Percentiles rank a stretch among this genome's conserved stretches.
Evolutionary conservation across 2,113 vertebrate species (phyloP).

Genomic region (Ciconia boyciana): DNA sequence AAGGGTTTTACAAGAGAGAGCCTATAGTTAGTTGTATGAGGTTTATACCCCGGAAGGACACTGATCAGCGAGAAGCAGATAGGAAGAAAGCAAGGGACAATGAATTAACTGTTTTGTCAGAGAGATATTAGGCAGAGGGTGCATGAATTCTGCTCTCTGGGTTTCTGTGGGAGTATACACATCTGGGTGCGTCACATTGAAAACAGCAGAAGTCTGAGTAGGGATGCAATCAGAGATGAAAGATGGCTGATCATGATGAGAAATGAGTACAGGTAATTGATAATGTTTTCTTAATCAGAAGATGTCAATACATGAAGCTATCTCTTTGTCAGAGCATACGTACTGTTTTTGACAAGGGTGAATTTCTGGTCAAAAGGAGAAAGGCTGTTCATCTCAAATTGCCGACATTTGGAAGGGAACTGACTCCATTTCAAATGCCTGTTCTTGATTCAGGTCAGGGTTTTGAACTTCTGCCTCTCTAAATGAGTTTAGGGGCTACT

Average conservation of each 20-base stretch:
- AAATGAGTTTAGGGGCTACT: background rate
- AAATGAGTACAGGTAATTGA: background rate
- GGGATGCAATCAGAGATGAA: background rate
- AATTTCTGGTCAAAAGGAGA: background rate
- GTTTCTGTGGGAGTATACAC: background rate
- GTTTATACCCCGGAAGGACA: background rate
- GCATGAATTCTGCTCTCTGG: background rate
- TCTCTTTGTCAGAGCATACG: background rate
- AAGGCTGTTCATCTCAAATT: background rate
- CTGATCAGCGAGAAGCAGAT: background rate
- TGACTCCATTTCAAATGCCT: background rate
- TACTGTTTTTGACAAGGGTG: background rate
- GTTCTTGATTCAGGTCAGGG: background rate
- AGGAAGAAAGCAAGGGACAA: background rate
- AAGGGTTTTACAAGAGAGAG: background rate
- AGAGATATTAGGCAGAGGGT: background rate
- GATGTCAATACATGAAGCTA: background rate
- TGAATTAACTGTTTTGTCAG: background rate
- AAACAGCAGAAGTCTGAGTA: background rate
- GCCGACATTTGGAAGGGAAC: background rate
- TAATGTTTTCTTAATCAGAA: background rate
- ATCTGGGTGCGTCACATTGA: background rate
- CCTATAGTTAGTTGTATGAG: background rate
- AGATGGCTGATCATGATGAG: background rate
- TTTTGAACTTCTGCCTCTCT: background rate